phyloP scores from a whole-genome alignment of 2,888 invertebrate genomes.

The Lottia scabra region DNA sequence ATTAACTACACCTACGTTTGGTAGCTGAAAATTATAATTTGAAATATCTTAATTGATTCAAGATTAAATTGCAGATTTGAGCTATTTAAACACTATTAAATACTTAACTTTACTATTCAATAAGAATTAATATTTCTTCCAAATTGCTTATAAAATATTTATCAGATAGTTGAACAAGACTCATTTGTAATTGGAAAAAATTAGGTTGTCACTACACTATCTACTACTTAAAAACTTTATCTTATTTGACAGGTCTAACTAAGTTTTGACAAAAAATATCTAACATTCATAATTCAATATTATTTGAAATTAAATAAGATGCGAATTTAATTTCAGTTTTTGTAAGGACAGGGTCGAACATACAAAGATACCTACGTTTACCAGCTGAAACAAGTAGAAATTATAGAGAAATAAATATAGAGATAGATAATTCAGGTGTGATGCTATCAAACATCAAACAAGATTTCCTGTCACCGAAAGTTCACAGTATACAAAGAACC shows the following conservation, averaged over 20 bases:
- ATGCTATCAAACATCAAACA: not conserved
- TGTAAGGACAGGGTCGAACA: not conserved
- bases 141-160: too few species aligned
- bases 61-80: not conserved
- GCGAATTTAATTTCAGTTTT: not conserved
- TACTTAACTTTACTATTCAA: too few species aligned
- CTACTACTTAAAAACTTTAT: not conserved
- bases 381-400: conserved; percentile 4
- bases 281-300: too few species aligned
- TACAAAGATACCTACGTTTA: not conserved
- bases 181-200: too few species aligned
- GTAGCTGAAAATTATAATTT: too few species aligned
- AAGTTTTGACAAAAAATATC: not conserved
- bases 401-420: conserved; percentile 1
- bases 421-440: not conserved
- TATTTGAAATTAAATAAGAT: too few species aligned
- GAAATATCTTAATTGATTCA: not conserved
- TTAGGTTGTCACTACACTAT: not conserved
- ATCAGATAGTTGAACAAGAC: too few species aligned
- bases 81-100: too few species aligned
- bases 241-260: not conserved
- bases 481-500: too few species aligned
- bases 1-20: too few species aligned
- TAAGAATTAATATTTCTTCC: too few species aligned
- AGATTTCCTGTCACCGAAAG: not conserved